Evolutionary conservation across 2,797 vertebrate genomes (phyloP).

Genomic region (Gadopsis marmoratus): DNA sequence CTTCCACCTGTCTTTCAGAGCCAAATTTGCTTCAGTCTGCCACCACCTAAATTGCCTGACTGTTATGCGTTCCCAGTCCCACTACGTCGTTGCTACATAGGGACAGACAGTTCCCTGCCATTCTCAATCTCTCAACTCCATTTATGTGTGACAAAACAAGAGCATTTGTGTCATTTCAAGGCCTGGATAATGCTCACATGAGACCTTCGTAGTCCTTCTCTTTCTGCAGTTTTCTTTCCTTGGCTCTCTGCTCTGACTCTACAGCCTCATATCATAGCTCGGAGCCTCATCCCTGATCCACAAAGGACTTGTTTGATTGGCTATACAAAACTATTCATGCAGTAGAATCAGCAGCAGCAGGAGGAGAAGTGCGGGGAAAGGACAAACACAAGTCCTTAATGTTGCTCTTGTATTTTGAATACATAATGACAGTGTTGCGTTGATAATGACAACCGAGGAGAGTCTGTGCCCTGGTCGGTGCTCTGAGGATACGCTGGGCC

Average conservation of each 20-base stretch:
- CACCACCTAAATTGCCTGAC: slow-evolving; percentile 7
- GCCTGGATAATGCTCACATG: slow-evolving; percentile 17
- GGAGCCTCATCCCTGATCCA: neutral
- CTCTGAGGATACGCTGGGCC: neutral
- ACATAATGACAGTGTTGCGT: slow-evolving; percentile 3
- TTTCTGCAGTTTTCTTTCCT: slow-evolving; percentile 8
- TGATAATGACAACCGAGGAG: slow-evolving; percentile 19
- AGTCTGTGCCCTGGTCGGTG: neutral
- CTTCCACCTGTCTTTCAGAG: slow-evolving; percentile 4
- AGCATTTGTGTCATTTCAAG: slow-evolving; percentile 33
- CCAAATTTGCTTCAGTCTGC: slow-evolving; percentile 8
- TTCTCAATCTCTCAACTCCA: slow-evolving; percentile 17
- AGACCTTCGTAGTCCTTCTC: slow-evolving; percentile 12
- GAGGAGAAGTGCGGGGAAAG: neutral
- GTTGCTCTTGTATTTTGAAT: slow-evolving; percentile 26
- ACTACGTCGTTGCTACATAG: neutral
- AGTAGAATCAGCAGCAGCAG: neutral
- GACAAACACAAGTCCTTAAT: slow-evolving; percentile 15
- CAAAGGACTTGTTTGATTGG: slow-evolving; percentile 16
- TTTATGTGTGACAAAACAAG: slow-evolving; percentile 26
- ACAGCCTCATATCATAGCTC: slow-evolving; percentile 9
- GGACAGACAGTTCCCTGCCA: slow-evolving; percentile 9
- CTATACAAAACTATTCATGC: slow-evolving; percentile 9
- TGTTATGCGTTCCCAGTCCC: neutral
- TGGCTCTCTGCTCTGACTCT: neutral